phyloP scores from a whole-genome alignment of 2,888 invertebrate species.

The Melanargia galathea region DNA sequence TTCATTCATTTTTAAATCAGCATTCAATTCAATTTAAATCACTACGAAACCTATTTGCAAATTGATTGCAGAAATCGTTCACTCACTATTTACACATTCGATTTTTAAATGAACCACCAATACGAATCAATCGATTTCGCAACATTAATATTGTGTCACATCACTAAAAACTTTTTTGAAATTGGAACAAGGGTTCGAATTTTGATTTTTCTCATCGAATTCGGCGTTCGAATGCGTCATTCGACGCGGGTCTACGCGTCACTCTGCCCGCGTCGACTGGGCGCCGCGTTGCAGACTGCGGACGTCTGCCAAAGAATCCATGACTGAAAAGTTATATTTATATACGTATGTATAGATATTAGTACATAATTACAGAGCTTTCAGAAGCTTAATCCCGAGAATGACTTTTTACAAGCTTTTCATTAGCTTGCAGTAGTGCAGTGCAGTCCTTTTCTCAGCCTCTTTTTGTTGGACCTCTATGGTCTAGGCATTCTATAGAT shows the following conservation, averaged over 20 bases:
- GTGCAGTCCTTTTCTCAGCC: too few species aligned
- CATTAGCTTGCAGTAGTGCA: too few species aligned
- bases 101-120: slow-evolving; percentile 6
- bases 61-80: slow-evolving; percentile 16
- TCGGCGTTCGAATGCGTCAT: slow-evolving; percentile 52
- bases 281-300: slow-evolving; percentile 66
- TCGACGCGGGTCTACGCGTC: slow-evolving; percentile 63
- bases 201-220: slow-evolving; percentile 50
- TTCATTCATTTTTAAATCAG: neutral
- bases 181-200: slow-evolving; percentile 45
- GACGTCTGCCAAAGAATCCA: slow-evolving; percentile 75
- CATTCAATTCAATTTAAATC: slow-evolving; percentile 3
- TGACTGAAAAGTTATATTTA: slow-evolving; percentile 75
- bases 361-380: slow-evolving; percentile 39
- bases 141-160: slow-evolving; percentile 22
- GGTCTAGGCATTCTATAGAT: too few species aligned
- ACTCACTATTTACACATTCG: slow-evolving; percentile 18
- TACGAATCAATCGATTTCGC: neutral
- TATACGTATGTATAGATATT: slow-evolving; percentile 58
- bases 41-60: neutral
- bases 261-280: slow-evolving; percentile 71
- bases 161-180: slow-evolving; percentile 34
- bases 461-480: too few species aligned
- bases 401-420: slow-evolving; percentile 35
- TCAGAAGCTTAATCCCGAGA: slow-evolving; percentile 40